phyloP scores from a whole-genome alignment of 2,113 vertebrate species.

The Tenrec ecaudatus region DNA sequence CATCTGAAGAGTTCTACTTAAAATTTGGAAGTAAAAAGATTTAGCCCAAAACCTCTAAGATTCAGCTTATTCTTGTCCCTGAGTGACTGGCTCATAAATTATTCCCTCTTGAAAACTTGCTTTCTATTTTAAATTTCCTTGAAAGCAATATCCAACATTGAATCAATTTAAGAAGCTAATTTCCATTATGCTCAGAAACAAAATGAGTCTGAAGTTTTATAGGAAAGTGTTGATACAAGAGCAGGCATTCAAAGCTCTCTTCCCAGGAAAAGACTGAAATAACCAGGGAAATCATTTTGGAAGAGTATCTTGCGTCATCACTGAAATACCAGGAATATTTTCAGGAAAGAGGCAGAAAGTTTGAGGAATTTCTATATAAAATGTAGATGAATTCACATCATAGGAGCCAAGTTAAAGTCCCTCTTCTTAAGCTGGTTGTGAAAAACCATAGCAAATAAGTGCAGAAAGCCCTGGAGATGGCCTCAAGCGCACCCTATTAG shows the following conservation, averaged over 20 bases:
- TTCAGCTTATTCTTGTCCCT: conserved; percentile 43
- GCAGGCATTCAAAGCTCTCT: neutral
- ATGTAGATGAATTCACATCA: too few species aligned
- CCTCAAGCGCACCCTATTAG: too few species aligned
- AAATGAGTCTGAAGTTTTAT: neutral
- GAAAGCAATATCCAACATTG: conserved; percentile 30
- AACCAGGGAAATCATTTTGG: neutral
- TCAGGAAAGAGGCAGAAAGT: neutral
- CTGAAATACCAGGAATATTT: neutral
- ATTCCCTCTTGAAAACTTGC: conserved; percentile 22
- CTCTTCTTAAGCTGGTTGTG: too few species aligned
- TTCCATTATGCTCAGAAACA: conserved; percentile 21
- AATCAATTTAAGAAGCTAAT: conserved; percentile 7
- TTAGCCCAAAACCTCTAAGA: conserved; percentile 16
- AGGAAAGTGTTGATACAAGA: neutral
- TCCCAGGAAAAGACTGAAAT: conserved; percentile 31
- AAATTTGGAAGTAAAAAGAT: conserved; percentile 44
- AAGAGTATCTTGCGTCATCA: neutral
- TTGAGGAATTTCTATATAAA: neutral
- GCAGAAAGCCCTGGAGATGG: too few species aligned
- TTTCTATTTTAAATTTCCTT: conserved; percentile 60
- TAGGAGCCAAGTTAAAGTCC: too few species aligned
- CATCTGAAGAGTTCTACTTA: neutral
- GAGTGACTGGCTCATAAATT: conserved; percentile 19
- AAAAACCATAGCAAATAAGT: too few species aligned